Evolutionary conservation across 2,797 vertebrate species (phyloP).

Genomic region (Allobates femoralis): DNA sequence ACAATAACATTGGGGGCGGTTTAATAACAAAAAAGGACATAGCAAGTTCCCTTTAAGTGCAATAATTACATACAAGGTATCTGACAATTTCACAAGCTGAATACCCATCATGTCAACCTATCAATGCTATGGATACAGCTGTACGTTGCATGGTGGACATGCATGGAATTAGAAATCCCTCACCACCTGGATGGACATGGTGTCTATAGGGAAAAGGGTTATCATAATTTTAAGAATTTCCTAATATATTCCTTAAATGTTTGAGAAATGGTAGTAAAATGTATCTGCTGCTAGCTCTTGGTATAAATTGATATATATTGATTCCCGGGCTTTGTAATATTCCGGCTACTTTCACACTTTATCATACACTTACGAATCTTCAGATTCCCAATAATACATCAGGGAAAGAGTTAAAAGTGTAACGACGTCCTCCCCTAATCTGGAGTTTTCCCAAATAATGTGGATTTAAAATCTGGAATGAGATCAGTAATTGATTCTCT

Average conservation of each 20-base stretch:
- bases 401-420: slow-evolving; percentile 3
- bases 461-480: slow-evolving; percentile 30
- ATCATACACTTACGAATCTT: not conserved
- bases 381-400: not conserved
- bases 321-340: not conserved
- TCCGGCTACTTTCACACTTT: not conserved
- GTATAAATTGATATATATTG: not conserved
- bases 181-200: not conserved
- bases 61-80: too few species aligned
- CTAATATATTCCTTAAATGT: not conserved
- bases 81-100: too few species aligned
- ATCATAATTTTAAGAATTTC: not conserved
- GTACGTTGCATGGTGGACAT: too few species aligned
- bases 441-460: not conserved
- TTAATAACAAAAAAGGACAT: too few species aligned
- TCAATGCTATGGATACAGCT: too few species aligned
- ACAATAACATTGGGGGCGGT: too few species aligned
- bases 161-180: too few species aligned
- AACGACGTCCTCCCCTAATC: not conserved
- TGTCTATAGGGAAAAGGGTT: not conserved
- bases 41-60: too few species aligned
- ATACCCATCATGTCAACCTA: too few species aligned
- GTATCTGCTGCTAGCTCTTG: not conserved
- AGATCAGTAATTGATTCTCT: not conserved
- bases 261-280: not conserved